Conservation (phyloP, 2,113 vertebrate genomes). For the Notarius lentiginosus region DNA sequence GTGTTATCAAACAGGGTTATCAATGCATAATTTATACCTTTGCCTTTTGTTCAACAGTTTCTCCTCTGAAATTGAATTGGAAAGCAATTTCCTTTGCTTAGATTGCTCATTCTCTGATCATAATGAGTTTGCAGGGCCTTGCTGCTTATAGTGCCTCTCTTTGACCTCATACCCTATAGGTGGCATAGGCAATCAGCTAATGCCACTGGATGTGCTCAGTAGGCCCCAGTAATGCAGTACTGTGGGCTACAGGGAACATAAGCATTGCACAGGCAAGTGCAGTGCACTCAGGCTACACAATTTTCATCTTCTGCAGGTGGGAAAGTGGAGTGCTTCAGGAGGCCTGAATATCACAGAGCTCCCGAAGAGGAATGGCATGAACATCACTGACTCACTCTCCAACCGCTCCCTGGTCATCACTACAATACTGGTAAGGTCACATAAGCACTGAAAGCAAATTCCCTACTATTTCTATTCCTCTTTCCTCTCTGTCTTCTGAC, state of each 20-base stretch:
- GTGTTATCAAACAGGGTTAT: constrained; percentile 13
- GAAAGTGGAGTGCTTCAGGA: constrained; percentile 90
- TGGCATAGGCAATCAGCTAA: constrained; percentile 66
- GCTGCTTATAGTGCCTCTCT: constrained; percentile 41
- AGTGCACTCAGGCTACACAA: constrained; percentile 55
- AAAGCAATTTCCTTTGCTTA: constrained; percentile 40
- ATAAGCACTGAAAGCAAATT: constrained; percentile 3
- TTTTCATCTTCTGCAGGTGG: constrained; percentile 81
- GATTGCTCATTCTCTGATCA: constrained; percentile 48
- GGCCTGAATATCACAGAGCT: constrained; percentile 96
- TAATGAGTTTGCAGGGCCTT: constrained; percentile 45
- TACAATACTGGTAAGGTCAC: constrained; percentile 89
- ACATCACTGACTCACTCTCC: constrained; percentile 94
- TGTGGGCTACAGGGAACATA: constrained; percentile 46
- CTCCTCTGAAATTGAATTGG: constrained; percentile 36
- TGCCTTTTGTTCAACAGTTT: constrained; percentile 43
- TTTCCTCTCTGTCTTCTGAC: background rate
- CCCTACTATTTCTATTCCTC: background rate
- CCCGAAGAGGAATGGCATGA: constrained; percentile 88
- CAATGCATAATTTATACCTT: constrained; percentile 29
- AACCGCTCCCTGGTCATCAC: constrained; percentile 95
- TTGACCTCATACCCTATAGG: constrained; percentile 52
- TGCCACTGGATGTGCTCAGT: constrained; percentile 56
- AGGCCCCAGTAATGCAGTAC: constrained; percentile 56
- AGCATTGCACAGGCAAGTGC: constrained; percentile 55